These are phyloP conservation scores for Strix occidentalis DNA, from an alignment of 2,797 vertebrate genomes.

Conservation along the genomic window DNA sequence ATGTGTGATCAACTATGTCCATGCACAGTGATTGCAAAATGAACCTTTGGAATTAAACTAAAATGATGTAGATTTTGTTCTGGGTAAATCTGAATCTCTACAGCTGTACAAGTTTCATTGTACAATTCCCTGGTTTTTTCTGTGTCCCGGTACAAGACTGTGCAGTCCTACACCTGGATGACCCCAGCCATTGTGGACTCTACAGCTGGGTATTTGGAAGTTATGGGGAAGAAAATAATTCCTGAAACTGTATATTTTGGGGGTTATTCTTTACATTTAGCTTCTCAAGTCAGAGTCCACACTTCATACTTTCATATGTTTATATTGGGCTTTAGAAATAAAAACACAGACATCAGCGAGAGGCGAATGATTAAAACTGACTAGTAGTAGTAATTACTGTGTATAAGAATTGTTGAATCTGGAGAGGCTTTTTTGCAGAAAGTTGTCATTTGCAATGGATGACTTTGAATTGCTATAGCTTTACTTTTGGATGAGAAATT, in stretches of 20 bases:
- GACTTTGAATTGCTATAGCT: neutral
- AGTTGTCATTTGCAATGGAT: neutral
- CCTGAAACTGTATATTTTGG: neutral
- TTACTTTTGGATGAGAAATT: neutral
- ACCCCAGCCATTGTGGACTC: neutral
- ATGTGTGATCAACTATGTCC: neutral
- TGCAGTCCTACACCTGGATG: rapidly evolving
- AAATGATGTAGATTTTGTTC: neutral
- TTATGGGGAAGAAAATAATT: neutral
- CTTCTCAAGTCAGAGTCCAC: neutral
- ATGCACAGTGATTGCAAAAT: neutral
- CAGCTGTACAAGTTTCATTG: neutral
- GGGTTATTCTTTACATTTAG: neutral
- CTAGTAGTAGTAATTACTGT: neutral
- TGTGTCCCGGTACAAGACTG: neutral
- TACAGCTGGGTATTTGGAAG: neutral
- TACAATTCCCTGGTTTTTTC: neutral
- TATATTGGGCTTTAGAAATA: neutral
- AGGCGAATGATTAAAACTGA: neutral
- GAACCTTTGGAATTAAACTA: slow-evolving; percentile 10
- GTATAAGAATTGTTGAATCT: neutral
- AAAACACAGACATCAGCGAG: neutral
- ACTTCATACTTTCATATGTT: neutral
- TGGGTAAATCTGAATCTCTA: neutral
- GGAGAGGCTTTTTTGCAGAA: neutral